Evolutionary conservation across 2,888 invertebrate genomes (phyloP).

Genomic region (Tridacna crocea): DNA sequence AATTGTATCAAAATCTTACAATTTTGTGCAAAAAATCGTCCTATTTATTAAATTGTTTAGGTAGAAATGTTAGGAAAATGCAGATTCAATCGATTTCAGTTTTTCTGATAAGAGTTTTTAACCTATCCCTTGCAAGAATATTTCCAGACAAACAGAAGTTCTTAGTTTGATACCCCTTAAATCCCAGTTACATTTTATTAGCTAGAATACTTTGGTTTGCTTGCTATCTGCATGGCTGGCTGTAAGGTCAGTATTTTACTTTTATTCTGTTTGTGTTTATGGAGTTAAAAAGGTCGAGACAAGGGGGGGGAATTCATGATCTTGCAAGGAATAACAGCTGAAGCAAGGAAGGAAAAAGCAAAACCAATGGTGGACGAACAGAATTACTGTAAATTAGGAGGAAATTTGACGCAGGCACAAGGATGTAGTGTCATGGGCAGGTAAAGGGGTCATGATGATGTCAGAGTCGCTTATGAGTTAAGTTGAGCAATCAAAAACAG

Average conservation of each 20-base stretch:
- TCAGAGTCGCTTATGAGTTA: constrained; percentile 40
- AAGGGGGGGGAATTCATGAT: neutral
- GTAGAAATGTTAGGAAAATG: too few species aligned
- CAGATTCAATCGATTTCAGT: too few species aligned
- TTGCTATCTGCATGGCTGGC: constrained; percentile 39
- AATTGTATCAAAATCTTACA: too few species aligned
- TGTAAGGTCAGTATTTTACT: constrained; percentile 35
- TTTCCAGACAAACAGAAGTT: too few species aligned
- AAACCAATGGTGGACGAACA: neutral
- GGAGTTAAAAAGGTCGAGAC: neutral
- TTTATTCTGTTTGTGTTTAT: neutral
- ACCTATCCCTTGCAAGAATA: too few species aligned
- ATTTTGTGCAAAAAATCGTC: too few species aligned
- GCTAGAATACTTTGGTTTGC: constrained; percentile 30
- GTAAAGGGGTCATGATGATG: constrained; percentile 60
- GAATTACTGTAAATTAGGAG: neutral
- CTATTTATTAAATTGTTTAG: too few species aligned
- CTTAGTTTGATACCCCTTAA: neutral
- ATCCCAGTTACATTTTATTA: constrained; percentile 4
- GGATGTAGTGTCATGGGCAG: constrained; percentile 38
- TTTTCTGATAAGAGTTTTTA: too few species aligned
- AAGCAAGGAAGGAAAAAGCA: constrained; percentile 7
- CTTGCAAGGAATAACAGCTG: constrained; percentile 3
- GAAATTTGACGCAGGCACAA: neutral
- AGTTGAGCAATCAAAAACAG: too few species aligned